Evolutionary conservation across 2,888 invertebrate genomes (phyloP).

Genomic region (Eupithecia centaureata): DNA sequence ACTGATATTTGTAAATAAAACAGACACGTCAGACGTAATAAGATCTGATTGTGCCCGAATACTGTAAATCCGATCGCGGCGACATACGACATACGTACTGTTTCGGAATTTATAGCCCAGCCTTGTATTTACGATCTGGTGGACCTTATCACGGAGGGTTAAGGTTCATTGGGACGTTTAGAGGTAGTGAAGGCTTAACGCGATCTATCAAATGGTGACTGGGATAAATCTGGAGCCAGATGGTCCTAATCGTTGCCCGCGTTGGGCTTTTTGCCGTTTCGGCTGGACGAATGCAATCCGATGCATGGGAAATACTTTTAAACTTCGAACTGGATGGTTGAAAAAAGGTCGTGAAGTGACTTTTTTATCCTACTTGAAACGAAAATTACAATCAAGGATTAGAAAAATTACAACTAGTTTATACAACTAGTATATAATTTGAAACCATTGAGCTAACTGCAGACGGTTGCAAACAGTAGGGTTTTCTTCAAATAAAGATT

Average conservation of each 20-base stretch:
- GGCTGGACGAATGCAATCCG: constrained; percentile 22
- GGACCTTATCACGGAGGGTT: constrained; percentile 29
- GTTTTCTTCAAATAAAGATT: too few species aligned
- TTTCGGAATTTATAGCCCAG: constrained; percentile 33
- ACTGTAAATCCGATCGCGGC: constrained; percentile 39
- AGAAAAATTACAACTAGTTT: too few species aligned
- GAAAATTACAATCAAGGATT: too few species aligned
- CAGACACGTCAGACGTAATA: constrained; percentile 39
- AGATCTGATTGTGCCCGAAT: constrained; percentile 38
- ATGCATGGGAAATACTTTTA: constrained; percentile 4
- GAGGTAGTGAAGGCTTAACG: constrained; percentile 35
- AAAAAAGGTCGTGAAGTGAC: neutral
- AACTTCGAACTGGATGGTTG: neutral
- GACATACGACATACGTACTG: constrained; percentile 34
- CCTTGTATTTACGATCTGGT: constrained; percentile 15
- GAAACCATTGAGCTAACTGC: too few species aligned
- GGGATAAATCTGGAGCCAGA: constrained; percentile 54
- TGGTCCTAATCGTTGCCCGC: constrained; percentile 53
- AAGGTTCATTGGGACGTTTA: constrained; percentile 30
- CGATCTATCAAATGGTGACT: constrained; percentile 56
- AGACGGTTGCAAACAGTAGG: too few species aligned
- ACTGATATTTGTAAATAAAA: constrained; percentile 32
- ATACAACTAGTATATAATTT: too few species aligned
- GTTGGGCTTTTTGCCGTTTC: constrained; percentile 46
- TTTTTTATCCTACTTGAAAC: too few species aligned